A percentile compares a stretch with the other conserved stretches of the same genome.
These are phyloP conservation scores for Autographa gamma DNA, from an alignment of 2,888 invertebrate species.

Conservation along the genomic window DNA sequence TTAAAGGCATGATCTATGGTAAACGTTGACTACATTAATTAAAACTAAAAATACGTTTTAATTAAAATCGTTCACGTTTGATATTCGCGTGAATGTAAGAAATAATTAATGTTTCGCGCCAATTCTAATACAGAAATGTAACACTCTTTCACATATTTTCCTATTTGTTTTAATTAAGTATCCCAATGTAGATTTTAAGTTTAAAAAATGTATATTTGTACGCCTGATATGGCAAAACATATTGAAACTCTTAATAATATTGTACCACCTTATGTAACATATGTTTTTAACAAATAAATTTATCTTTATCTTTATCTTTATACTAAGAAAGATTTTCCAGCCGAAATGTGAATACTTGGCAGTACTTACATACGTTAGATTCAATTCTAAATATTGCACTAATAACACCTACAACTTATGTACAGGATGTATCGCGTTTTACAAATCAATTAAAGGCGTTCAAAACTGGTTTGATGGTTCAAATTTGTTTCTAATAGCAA, in stretches of 20 bases:
- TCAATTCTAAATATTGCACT: constrained; percentile 10
- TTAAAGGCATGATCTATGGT: background rate
- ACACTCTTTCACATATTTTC: too few species aligned
- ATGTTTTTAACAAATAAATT: too few species aligned
- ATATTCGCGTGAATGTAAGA: constrained; percentile 3
- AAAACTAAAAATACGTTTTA: background rate
- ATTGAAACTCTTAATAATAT: too few species aligned
- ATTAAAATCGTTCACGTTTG: background rate
- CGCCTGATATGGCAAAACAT: too few species aligned
- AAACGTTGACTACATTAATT: background rate
- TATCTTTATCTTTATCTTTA: too few species aligned
- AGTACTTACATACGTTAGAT: background rate
- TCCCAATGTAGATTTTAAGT: too few species aligned
- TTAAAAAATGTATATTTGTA: too few species aligned
- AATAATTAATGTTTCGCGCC: background rate
- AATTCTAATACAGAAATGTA: constrained; percentile 8
- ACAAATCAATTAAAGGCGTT: constrained; percentile 25
- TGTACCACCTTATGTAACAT: too few species aligned
- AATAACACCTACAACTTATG: constrained; percentile 3
- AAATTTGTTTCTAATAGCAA: constrained; percentile 47
- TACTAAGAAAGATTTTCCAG: constrained; percentile 3
- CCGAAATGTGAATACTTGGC: constrained; percentile 9
- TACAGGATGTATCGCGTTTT: constrained; percentile 43
- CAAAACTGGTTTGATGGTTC: constrained; percentile 43
- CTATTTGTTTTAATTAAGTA: too few species aligned